Base-by-base conservation (phyloP, 2,113 vertebrate species). In the human region DNA sequence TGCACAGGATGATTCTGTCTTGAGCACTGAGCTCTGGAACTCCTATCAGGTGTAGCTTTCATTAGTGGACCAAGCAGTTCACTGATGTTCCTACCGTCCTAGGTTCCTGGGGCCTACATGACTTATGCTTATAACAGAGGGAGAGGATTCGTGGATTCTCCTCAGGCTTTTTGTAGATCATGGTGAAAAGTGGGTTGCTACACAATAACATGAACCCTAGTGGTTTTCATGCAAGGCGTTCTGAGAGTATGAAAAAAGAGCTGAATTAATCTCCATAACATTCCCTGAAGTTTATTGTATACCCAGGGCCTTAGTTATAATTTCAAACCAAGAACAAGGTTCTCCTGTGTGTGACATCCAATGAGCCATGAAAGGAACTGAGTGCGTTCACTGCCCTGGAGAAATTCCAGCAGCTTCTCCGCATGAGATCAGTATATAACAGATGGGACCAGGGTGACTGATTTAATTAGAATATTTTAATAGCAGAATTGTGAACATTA, bases 401-500 rank as follows among this genome's bases (percentile, higher is more conserved):
- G 98, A 98, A 84, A 97, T 97, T 99, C 98, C 98, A 99, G 93
- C 93, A 98, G 97, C 96, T 95, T 97, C 97, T 97, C 97, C n/a
- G 55, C 64, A 85, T 98, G 98, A 98, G 98, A 98, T 97, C 91
- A 93, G 90, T 96, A 97, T 98, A 97, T 98, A 99, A 98, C 98
- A 99, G 98, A 99, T 98, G 98, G 98, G 98, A 98, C 97, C 93
- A 97, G 97, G 96, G 98, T 98, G 98, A 98, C 98, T 99, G 98
- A 99, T 98, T 99, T 98, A 99, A 99, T 99, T 99, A 99, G 98
- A 98, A 98, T 99, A 99, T 98, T 98, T 98, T 99, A 99, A 98
- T 98, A 98, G 98, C 97, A 98, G 96, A 97, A 98, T 96, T 57
- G 96, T 50, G 81, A 98, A 97, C 97, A 97, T 97, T 97, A 97